These are phyloP conservation scores for Cantharis rustica DNA, from an alignment of 2,888 invertebrate genomes.

Conservation along the genomic window DNA sequence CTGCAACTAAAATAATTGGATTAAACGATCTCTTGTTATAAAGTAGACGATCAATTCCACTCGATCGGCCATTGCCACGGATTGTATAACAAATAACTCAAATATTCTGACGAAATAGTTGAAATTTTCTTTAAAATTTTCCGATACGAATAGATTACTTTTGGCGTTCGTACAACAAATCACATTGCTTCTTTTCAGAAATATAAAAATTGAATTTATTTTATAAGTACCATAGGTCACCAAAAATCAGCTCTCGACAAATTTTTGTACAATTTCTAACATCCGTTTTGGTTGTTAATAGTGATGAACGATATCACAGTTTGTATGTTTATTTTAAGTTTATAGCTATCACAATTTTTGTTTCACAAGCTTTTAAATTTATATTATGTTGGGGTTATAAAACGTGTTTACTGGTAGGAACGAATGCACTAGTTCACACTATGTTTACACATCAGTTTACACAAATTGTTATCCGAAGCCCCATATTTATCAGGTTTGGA, in stretches of 20 bases:
- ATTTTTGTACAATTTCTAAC: not conserved
- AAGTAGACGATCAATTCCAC: not conserved
- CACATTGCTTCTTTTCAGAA: not conserved
- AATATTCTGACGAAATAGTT: not conserved
- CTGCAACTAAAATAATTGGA: not conserved
- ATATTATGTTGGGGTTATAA: not conserved
- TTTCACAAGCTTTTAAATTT: not conserved
- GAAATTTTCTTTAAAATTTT: no score
- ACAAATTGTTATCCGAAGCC: not conserved
- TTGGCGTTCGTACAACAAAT: no score
- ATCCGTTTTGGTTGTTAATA: no score
- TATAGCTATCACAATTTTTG: not conserved
- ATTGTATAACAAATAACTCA: not conserved
- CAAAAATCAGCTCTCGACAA: not conserved
- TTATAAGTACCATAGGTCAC: not conserved
- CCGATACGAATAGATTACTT: no score
- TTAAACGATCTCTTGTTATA: not conserved
- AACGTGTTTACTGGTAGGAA: not conserved
- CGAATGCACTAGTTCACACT: not conserved
- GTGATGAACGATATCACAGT: not conserved
- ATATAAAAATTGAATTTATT: not conserved
- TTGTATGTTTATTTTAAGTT: not conserved
- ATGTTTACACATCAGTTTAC: not conserved
- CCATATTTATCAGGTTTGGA: not conserved
- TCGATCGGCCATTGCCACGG: not conserved